phyloP scores from a whole-genome alignment of 2,888 invertebrate genomes.

The Agrilus biguttatus region DNA sequence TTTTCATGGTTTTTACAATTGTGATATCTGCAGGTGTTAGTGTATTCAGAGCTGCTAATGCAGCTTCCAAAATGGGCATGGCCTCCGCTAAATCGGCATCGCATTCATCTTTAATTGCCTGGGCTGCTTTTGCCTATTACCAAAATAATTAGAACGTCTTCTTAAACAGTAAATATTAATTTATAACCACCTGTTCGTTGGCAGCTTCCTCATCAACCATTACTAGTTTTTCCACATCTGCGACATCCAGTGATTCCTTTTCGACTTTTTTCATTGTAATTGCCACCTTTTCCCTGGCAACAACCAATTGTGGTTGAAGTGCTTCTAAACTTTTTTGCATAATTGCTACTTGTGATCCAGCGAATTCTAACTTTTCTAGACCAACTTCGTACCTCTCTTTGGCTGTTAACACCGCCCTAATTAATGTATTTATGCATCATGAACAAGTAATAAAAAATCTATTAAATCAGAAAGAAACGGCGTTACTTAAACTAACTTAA shows the following conservation, averaged over 20 bases:
- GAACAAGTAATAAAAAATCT: no score
- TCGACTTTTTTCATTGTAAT: slow-evolving; percentile 76
- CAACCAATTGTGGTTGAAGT: slow-evolving; percentile 74
- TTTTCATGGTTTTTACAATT: slow-evolving; percentile 92
- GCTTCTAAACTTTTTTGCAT: slow-evolving; percentile 75
- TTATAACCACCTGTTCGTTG: slow-evolving; percentile 46
- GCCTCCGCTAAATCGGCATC: slow-evolving; percentile 85
- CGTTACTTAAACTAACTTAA: no score
- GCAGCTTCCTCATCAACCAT: slow-evolving; percentile 67
- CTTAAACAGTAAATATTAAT: no score
- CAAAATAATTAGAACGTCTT: neutral
- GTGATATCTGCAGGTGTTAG: slow-evolving; percentile 83
- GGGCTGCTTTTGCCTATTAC: slow-evolving; percentile 48
- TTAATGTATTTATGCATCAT: slow-evolving; percentile 5
- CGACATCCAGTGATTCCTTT: slow-evolving; percentile 75
- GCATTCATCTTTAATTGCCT: slow-evolving; percentile 84
- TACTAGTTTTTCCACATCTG: slow-evolving; percentile 67
- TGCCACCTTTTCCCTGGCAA: slow-evolving; percentile 78
- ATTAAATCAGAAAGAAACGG: no score
- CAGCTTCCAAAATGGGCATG: slow-evolving; percentile 77
- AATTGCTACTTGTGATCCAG: slow-evolving; percentile 62
- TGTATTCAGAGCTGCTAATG: slow-evolving; percentile 77
- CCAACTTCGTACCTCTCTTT: slow-evolving; percentile 76
- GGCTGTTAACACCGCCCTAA: slow-evolving; percentile 46
- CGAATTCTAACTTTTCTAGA: slow-evolving; percentile 69